Evolutionary conservation across 1,140 invertebrate genomes (phyloP).

Genomic region (Protaetia brevitarsis): DNA sequence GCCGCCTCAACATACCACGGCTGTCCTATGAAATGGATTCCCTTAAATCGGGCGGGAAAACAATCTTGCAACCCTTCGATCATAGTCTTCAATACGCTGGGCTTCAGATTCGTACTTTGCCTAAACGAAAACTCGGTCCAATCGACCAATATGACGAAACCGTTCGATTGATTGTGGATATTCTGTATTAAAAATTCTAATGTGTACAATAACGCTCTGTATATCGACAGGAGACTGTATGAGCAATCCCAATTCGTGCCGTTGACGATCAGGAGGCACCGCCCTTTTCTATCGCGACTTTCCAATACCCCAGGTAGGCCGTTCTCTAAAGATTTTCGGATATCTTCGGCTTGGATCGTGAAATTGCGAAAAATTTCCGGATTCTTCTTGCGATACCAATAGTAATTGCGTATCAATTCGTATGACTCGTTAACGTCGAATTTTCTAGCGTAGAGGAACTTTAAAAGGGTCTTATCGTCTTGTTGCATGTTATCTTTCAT

Average conservation of each 20-base stretch:
- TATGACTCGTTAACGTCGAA: constrained; percentile 76
- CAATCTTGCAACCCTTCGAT: constrained; percentile 77
- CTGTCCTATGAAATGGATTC: constrained; percentile 82
- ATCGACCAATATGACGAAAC: constrained; percentile 85
- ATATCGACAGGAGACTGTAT: constrained; percentile 66
- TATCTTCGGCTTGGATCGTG: constrained; percentile 63
- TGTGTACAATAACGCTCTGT: constrained; percentile 72
- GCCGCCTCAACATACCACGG: constrained; percentile 85
- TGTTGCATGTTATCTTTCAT: constrained; percentile 46
- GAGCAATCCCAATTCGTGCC: constrained; percentile 78
- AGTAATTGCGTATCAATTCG: constrained; percentile 73
- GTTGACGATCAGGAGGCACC: constrained; percentile 75
- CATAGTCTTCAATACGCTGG: constrained; percentile 67
- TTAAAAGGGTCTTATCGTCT: constrained; percentile 74
- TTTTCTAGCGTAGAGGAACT: constrained; percentile 82
- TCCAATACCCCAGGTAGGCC: constrained; percentile 78
- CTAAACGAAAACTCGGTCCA: constrained; percentile 84
- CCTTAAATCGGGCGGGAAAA: constrained; percentile 82
- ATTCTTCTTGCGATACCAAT: constrained; percentile 70
- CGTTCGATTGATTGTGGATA: constrained; percentile 74
- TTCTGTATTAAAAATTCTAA: constrained; percentile 77
- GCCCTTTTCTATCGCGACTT: constrained; percentile 72
- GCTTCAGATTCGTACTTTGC: constrained; percentile 69
- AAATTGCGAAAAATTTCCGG: constrained; percentile 68
- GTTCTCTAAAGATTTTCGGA: constrained; percentile 72